These are phyloP conservation scores for Aphelenchoides besseyi DNA, from an alignment of 1,140 invertebrate species.

Conservation along the genomic window DNA sequence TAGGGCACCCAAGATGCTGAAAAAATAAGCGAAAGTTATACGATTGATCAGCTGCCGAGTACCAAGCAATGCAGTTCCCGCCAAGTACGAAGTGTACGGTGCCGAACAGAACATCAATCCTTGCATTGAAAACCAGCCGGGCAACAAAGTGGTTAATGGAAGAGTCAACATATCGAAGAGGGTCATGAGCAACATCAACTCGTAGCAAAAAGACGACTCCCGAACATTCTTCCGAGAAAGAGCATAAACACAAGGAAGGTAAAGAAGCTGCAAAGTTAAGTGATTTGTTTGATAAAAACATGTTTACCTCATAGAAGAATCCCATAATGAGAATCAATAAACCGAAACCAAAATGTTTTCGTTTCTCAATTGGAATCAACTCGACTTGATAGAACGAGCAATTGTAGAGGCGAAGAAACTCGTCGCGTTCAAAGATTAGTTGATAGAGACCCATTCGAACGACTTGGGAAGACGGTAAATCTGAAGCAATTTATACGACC, in stretches of 20 bases:
- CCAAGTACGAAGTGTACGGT: neutral
- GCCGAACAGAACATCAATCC: neutral
- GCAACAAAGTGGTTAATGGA: neutral
- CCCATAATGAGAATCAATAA: neutral
- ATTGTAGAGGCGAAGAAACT: neutral
- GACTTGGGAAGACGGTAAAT: too few relatives aligned
- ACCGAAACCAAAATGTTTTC: neutral
- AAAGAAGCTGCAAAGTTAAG: neutral
- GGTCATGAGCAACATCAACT: slow-evolving; percentile 9
- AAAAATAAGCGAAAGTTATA: neutral
- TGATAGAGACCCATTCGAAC: neutral
- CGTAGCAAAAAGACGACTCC: neutral
- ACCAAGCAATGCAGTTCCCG: neutral
- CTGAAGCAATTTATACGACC: too few relatives aligned
- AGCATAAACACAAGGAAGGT: neutral
- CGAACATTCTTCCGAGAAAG: neutral
- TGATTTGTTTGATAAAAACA: neutral
- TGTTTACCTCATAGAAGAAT: neutral
- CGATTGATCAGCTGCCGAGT: neutral
- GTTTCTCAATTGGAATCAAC: neutral
- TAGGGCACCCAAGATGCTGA: neutral
- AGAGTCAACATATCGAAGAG: neutral
- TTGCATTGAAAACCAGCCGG: neutral
- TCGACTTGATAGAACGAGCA: slow-evolving; percentile 7
- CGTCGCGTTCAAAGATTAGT: neutral